Evolutionary conservation across 23 tunicate species (phyloP).

Genomic region (Botrylloides violaceus): DNA sequence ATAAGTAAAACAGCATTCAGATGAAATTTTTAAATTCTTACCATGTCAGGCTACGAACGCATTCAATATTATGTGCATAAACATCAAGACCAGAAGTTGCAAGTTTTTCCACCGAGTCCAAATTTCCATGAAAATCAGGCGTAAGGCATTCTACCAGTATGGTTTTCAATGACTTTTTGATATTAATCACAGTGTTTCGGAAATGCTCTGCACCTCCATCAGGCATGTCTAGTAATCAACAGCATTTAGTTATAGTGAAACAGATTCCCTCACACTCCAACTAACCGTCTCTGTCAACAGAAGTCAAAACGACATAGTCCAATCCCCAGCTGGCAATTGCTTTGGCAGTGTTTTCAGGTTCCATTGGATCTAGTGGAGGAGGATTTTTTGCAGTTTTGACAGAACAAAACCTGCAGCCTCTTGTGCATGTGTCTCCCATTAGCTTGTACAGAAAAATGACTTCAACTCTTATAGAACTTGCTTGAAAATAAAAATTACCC

Average conservation of each 20-base stretch:
- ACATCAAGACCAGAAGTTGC: slow-evolving; percentile 96
- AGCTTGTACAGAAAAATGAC: slow-evolving; percentile 18
- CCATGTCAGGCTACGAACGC: slow-evolving; percentile 77
- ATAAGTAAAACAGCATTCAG: no score
- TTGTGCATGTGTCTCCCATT: slow-evolving; percentile 96
- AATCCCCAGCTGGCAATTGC: slow-evolving; percentile 88
- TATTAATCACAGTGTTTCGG: slow-evolving; percentile 58
- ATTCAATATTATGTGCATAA: slow-evolving; percentile 91
- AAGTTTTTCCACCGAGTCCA: slow-evolving; percentile 34
- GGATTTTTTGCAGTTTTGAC: slow-evolving; percentile 90
- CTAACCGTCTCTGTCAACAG: slow-evolving; percentile 96
- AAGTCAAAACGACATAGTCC: slow-evolving; percentile 92
- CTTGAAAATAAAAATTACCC: not conserved
- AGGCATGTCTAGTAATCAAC: slow-evolving; percentile 42
- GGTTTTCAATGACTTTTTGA: slow-evolving; percentile 48
- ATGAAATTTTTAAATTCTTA: not conserved
- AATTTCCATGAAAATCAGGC: slow-evolving; percentile 91
- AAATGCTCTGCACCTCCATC: slow-evolving; percentile 95
- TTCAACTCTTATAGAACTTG: not conserved
- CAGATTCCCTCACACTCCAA: not conserved
- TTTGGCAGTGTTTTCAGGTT: slow-evolving; percentile 83
- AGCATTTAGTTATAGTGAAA: not conserved
- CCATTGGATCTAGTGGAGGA: slow-evolving; percentile 80
- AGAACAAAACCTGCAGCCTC: slow-evolving; percentile 97
- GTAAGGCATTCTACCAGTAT: slow-evolving; percentile 86